phyloP scores from a whole-genome alignment of 2,113 vertebrate species.

The Aspiorhynchus laticeps region DNA sequence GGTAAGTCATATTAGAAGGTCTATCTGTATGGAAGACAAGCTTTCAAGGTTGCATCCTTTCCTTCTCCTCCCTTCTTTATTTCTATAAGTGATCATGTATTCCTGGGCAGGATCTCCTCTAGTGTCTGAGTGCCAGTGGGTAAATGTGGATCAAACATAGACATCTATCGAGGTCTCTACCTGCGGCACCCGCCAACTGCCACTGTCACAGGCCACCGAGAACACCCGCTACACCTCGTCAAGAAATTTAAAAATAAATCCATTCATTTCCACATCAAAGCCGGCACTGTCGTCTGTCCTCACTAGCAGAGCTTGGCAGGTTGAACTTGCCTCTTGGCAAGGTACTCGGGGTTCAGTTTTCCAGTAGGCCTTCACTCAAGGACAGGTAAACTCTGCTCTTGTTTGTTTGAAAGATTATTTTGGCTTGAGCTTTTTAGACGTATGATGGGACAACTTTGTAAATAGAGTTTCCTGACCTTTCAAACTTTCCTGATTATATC shows the following conservation, averaged over 20 bases:
- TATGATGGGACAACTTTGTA: conserved; percentile 39
- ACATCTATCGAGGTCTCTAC: conserved; percentile 84
- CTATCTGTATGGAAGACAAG: conserved; percentile 17
- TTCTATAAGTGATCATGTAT: conserved; percentile 63
- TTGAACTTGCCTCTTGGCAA: conserved; percentile 76
- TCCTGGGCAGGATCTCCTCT: conserved; percentile 67
- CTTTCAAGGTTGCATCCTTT: conserved; percentile 39
- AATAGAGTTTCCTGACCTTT: conserved; percentile 49
- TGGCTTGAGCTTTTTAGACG: conserved; percentile 39
- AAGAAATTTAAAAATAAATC: conserved; percentile 78
- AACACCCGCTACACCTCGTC: conserved; percentile 78
- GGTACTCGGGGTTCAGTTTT: conserved; percentile 59
- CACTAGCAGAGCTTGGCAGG: conserved; percentile 71
- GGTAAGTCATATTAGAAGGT: conserved; percentile 4
- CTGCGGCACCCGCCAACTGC: conserved; percentile 67
- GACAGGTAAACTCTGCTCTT: conserved; percentile 42
- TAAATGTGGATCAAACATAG: conserved; percentile 78
- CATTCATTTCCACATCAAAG: conserved; percentile 87
- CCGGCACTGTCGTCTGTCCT: conserved; percentile 67
- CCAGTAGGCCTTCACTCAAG: conserved; percentile 49
- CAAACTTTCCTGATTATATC: conserved; percentile 34
- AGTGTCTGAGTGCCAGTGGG: conserved; percentile 79
- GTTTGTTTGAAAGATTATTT: conserved; percentile 57
- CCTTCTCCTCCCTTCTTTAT: conserved; percentile 3
- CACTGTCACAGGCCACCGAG: conserved; percentile 69